Base-by-base conservation (phyloP, 2,797 vertebrate species). In the Syndactyla subalaris region DNA sequence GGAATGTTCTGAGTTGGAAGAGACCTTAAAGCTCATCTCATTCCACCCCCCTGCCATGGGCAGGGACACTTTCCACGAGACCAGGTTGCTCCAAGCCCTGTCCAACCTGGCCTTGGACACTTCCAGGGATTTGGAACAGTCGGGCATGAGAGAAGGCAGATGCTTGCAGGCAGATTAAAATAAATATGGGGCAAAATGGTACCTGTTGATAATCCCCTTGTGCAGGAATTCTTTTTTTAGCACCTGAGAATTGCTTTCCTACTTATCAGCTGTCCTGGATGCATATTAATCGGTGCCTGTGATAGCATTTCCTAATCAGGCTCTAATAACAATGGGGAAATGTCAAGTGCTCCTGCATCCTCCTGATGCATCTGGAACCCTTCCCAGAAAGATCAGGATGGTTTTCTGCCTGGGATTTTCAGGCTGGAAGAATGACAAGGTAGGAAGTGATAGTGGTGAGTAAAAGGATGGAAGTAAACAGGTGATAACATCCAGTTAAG, bases 291-390 rank as follows among this genome's bases (percentile, higher is more conserved):
- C 8, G 18, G 27, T 39, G 29, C n/a, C 68, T 83, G 79, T 74
- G 92, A 51, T 34, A 61, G 77, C 43, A 65, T 46, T 45, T 65
- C 43, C 62, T 65, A 45, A 65, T 65, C 62, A 65, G 41, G 24
- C 32, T 65, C 62, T 65, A 34, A n/a, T 65, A 95, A 95, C 81
- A 90, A 92, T 79, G 80, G 68, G 81, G 95, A 96, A 97, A 97
- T 96, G 97, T 96, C 97, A 97, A 96, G 95, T 65, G 83, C 89
- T 82, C 67, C 92, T 83, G 79, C 71, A 63, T 49, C 67, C 90
- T 96, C 20, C 4, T 70, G 87, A 85, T 82, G 74, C 2, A 4
- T 74, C 89, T 96, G 93, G 93, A 94, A 92, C 54, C 46, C 75
- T 93, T 95, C 96, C 96, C 97, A 79, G 94, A 91, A 84, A 83